Base-by-base conservation (phyloP, 1,140 invertebrate species). In the Drosophila pruinosa region DNA sequence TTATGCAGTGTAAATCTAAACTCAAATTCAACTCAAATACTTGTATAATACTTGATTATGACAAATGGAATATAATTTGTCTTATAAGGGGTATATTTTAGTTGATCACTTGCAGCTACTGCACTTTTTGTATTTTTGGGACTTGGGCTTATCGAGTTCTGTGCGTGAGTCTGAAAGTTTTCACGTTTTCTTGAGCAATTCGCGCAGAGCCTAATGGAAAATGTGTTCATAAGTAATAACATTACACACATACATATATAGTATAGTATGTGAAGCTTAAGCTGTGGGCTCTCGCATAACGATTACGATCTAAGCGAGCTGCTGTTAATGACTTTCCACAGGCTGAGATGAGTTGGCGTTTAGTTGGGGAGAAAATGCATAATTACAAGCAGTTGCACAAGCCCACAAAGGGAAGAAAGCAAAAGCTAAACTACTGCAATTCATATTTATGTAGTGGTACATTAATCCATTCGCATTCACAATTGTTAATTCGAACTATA, bases 161-260 rank as follows among this genome's bases (percentile, higher is more conserved):
- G 26, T 50, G 14, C 12, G 19, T 45, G 24, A 28, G 45, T 38
- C 31, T 8, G 15, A 67, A 56, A 59, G 36, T 47, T 63, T 53
- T 64, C 81, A 85, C 77, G 69, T 76, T 86, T 77, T 77, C 64
- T 86, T 82, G 41, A 28, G 59, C 52, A 70, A 81, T 80, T 68
- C 43, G 70, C 71, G 59, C 78, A 43, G 45, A 61, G 39, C 41
- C 75, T 83, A 85, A 85, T 85, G 76, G 72, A 59, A 75, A 83
- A 75, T 83, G 71, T 75, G 69, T 50, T 38, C 31, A 65, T 45
- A 53, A 15, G 26, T 52, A 59, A 67, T 59, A 67, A 67, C 26
- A 28, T n/a, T n/a, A n/a, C n/a, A n/a, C n/a, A n/a, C n/a, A n/a
- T n/a, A n/a, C n/a, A n/a, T n/a, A n/a, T n/a, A n/a, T n/a, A n/a